These are phyloP conservation scores for Akabosia matsudoensis DNA, from an alignment of 1,140 invertebrate genomes.

Conservation along the genomic window DNA sequence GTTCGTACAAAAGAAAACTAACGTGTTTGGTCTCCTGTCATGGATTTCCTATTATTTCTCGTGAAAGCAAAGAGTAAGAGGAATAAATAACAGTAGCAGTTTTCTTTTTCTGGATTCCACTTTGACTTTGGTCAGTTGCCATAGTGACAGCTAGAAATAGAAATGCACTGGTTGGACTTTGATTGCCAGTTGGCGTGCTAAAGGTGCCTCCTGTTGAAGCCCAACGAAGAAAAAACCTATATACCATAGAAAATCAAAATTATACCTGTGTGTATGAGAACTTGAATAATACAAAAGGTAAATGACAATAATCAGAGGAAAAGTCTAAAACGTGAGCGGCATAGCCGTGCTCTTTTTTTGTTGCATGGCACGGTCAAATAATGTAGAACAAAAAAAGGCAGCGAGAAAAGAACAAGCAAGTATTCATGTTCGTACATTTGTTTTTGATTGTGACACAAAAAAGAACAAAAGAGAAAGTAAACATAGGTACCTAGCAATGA, in stretches of 20 bases:
- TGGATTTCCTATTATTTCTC: too few species aligned
- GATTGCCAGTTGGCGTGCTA: conserved; percentile 18
- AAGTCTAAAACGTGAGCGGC: not conserved
- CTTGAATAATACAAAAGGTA: not conserved
- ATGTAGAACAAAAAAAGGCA: not conserved
- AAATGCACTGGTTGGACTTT: not conserved
- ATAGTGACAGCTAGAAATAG: too few species aligned
- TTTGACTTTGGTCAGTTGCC: too few species aligned
- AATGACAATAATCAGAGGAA: not conserved
- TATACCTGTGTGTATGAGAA: too few species aligned
- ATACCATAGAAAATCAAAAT: too few species aligned
- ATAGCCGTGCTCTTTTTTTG: not conserved
- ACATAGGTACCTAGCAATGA: too few species aligned
- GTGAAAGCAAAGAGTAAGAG: too few species aligned
- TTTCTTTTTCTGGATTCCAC: too few species aligned
- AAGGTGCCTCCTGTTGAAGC: not conserved
- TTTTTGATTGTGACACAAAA: not conserved
- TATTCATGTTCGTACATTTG: not conserved
- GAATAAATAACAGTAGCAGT: too few species aligned
- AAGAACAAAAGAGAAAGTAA: not conserved
- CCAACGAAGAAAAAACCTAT: too few species aligned
- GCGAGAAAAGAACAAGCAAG: not conserved
- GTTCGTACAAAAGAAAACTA: too few species aligned
- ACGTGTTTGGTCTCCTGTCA: too few species aligned
- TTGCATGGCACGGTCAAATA: not conserved